Evolutionary conservation across 2,113 vertebrate genomes (phyloP).

Genomic region (Ailuropoda melanoleuca): DNA sequence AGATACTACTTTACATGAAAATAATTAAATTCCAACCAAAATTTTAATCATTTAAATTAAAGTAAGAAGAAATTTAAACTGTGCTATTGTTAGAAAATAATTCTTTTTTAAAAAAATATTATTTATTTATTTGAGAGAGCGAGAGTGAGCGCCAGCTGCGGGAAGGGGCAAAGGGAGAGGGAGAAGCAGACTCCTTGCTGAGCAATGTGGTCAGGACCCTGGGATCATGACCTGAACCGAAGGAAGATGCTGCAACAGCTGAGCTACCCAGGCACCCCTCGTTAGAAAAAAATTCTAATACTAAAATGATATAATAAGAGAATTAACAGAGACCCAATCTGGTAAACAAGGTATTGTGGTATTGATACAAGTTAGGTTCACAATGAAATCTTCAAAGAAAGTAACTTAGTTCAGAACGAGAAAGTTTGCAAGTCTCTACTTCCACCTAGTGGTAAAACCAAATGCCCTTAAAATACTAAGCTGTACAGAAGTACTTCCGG

Average conservation of each 20-base stretch:
- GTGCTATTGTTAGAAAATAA: neutral
- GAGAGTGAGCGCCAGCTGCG: neutral
- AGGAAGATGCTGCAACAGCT: neutral
- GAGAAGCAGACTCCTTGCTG: neutral
- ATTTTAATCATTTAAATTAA: slow-evolving; percentile 19
- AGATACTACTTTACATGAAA: slow-evolving; percentile 38
- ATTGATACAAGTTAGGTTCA: slow-evolving; percentile 21
- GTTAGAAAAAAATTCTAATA: slow-evolving; percentile 19
- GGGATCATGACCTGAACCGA: neutral
- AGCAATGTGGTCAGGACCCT: neutral
- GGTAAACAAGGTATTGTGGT: neutral
- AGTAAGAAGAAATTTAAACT: slow-evolving; percentile 19
- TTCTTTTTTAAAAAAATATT: neutral
- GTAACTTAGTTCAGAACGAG: neutral
- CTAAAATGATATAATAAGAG: neutral
- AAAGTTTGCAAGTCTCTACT: slow-evolving; percentile 65
- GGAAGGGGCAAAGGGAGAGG: neutral
- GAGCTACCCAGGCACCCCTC: neutral
- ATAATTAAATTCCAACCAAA: neutral
- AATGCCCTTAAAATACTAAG: neutral
- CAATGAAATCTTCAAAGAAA: neutral
- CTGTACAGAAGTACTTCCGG: neutral
- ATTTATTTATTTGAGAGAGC: neutral
- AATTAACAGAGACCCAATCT: neutral
- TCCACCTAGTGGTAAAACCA: slow-evolving; percentile 82